Conservation (phyloP, 2,888 invertebrate species). For the Pimpla rufipes region DNA sequence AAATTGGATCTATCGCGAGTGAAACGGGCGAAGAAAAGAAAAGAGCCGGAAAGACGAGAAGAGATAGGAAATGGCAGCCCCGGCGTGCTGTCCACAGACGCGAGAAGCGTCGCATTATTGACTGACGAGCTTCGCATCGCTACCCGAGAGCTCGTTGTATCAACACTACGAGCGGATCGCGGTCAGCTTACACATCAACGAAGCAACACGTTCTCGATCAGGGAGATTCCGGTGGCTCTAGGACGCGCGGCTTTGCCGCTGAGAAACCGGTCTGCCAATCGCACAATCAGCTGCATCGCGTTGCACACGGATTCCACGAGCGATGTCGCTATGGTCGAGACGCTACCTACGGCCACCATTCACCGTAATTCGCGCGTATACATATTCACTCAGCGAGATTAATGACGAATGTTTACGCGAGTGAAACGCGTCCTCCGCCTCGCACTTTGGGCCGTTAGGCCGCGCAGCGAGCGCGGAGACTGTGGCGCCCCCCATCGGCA, state of each 20-base stretch:
- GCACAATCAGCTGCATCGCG: conserved; percentile 18
- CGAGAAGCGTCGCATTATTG: conserved; percentile 33
- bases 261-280: background rate
- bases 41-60: too few species aligned
- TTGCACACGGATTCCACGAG: background rate
- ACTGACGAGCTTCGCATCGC: conserved; percentile 40
- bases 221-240: background rate
- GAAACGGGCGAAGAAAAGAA: too few species aligned
- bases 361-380: background rate
- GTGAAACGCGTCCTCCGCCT: conserved; percentile 1
- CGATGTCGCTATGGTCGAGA: background rate
- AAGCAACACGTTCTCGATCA: background rate
- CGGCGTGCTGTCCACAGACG: background rate
- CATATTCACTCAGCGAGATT: background rate
- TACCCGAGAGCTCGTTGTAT: conserved; percentile 28
- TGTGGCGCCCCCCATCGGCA: background rate
- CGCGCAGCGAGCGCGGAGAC: background rate
- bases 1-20: too few species aligned
- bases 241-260: background rate
- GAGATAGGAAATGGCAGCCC: background rate
- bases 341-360: background rate
- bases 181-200: background rate
- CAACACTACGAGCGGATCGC: conserved; percentile 1
- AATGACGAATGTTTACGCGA: background rate
- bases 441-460: background rate